Evolutionary conservation across 2,797 vertebrate species (phyloP).

Genomic region (Eidolon dupreanum): DNA sequence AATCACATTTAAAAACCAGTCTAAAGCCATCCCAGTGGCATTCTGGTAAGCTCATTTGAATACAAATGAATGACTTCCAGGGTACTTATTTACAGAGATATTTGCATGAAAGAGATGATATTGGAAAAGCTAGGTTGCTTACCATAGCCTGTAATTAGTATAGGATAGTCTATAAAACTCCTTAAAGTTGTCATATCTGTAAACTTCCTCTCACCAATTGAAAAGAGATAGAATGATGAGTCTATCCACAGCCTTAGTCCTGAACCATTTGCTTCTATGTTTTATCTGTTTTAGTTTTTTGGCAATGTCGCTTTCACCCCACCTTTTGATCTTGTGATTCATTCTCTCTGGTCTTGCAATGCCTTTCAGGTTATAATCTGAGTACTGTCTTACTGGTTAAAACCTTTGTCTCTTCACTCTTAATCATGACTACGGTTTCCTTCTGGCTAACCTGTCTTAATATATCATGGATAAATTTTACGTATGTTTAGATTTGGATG

Average conservation of each 20-base stretch:
- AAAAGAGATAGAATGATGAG: not conserved
- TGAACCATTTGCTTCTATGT: not conserved
- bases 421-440: not conserved
- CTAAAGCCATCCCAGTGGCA: not conserved
- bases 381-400: not conserved
- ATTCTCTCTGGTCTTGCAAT: not conserved
- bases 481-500: not conserved
- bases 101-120: not conserved
- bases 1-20: not conserved
- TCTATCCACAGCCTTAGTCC: not conserved
- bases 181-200: not conserved
- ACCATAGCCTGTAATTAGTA: not conserved
- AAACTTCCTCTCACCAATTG: not conserved
- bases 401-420: not conserved
- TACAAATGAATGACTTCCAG: not conserved
- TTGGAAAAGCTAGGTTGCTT: not conserved
- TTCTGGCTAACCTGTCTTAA: not conserved
- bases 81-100: not conserved
- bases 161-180: not conserved
- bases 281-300: not conserved
- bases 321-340: not conserved
- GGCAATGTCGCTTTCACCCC: not conserved
- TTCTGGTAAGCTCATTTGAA: not conserved
- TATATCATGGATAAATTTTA: not conserved
- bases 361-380: not conserved